Conservation (phyloP, 2,113 vertebrate genomes). For the Perca schrenkii region DNA sequence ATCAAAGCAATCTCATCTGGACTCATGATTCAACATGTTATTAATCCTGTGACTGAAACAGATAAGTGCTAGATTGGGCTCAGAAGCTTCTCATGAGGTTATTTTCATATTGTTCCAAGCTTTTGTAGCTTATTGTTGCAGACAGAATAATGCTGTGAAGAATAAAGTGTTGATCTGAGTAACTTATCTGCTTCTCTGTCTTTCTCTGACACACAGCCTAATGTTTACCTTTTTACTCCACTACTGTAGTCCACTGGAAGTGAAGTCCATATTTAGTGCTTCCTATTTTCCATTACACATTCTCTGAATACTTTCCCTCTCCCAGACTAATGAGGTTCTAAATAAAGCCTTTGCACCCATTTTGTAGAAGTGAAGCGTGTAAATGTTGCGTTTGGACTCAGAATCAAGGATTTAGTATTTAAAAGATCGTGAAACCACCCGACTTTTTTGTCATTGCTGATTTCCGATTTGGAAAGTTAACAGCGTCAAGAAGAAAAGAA, state of each 20-base stretch:
- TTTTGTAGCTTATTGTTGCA: slow-evolving; percentile 78
- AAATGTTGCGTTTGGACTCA: neutral
- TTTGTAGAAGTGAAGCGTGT: slow-evolving; percentile 1
- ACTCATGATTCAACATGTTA: slow-evolving; percentile 52
- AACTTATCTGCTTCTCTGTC: neutral
- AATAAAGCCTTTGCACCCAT: neutral
- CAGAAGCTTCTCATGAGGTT: slow-evolving; percentile 65
- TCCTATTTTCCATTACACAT: slow-evolving; percentile 41
- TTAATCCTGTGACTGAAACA: slow-evolving; percentile 70
- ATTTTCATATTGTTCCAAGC: slow-evolving; percentile 74
- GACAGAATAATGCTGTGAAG: slow-evolving; percentile 72
- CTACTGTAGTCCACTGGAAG: neutral
- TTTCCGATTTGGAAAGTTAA: slow-evolving; percentile 68
- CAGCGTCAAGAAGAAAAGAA: neutral
- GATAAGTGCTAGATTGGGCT: slow-evolving; percentile 48
- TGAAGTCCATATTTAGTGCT: slow-evolving; percentile 3
- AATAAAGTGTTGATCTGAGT: slow-evolving; percentile 79
- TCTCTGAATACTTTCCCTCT: neutral
- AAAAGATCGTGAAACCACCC: slow-evolving; percentile 37
- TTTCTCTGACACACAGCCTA: neutral
- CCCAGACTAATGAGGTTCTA: neutral
- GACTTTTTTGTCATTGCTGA: slow-evolving; percentile 16
- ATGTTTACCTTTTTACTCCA: slow-evolving; percentile 15
- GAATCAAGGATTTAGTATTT: neutral
- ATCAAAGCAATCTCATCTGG: slow-evolving; percentile 54